Percentiles rank a stretch among this genome's conserved stretches.
These are phyloP conservation scores for Enteromius radiatus DNA, from an alignment of 2,797 vertebrate genomes.

Conservation along the genomic window DNA sequence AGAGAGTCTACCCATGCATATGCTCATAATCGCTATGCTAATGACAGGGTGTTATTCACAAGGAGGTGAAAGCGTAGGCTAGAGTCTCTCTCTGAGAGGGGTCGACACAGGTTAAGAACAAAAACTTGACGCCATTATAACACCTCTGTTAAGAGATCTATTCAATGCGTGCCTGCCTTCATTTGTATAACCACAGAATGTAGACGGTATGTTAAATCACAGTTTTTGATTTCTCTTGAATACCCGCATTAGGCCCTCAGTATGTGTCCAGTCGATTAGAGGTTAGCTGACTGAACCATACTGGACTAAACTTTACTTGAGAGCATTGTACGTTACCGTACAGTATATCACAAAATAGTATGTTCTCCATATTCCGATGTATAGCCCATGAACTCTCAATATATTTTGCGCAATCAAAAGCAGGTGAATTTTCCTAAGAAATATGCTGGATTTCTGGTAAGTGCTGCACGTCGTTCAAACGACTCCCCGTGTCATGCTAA, in stretches of 20 bases:
- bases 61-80: slow-evolving; percentile 45
- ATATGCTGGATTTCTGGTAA: slow-evolving; percentile 13
- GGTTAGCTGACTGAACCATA: not conserved
- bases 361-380: not conserved
- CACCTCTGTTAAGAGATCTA: slow-evolving; percentile 23
- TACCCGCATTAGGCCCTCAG: not conserved
- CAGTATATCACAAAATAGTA: not conserved
- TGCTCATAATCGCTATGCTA: slow-evolving; percentile 49
- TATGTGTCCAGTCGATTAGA: slow-evolving; percentile 14
- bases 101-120: slow-evolving; percentile 42
- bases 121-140: slow-evolving; percentile 48
- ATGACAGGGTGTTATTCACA: slow-evolving; percentile 59
- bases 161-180: slow-evolving; percentile 1
- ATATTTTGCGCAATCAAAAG: not conserved
- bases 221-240: slow-evolving; percentile 22
- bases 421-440: not conserved
- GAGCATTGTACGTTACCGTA: not conserved
- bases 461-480: not conserved
- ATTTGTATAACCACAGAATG: slow-evolving; percentile 16
- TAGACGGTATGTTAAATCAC: slow-evolving; percentile 11
- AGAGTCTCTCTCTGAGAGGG: slow-evolving; percentile 24
- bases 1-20: slow-evolving; percentile 37
- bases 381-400: not conserved
- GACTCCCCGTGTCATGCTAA: slow-evolving; percentile 20
- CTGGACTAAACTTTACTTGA: not conserved